phyloP scores from a whole-genome alignment of 1,140 invertebrate genomes.

The Pararge aegeria region DNA sequence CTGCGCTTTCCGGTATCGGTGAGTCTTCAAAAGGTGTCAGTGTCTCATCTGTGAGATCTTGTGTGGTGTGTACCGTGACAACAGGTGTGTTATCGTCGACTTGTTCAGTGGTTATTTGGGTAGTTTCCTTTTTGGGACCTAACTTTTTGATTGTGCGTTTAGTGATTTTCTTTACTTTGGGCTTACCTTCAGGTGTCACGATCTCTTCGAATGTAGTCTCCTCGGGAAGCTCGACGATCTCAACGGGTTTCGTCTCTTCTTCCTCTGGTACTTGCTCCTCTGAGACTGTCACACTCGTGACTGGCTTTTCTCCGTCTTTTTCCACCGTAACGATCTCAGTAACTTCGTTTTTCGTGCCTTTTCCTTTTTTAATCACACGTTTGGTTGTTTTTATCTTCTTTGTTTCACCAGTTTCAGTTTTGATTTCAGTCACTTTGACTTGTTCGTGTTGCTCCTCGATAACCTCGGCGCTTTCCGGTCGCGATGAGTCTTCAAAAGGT shows the following conservation, averaged over 20 bases:
- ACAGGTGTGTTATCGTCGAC: background rate
- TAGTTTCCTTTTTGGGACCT: background rate
- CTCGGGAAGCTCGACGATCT: background rate
- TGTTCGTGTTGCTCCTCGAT: background rate
- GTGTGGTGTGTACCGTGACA: background rate
- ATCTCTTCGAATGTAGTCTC: background rate
- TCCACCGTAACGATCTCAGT: background rate
- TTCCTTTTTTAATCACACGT: background rate
- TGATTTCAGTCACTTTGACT: background rate
- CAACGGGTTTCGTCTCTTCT: background rate
- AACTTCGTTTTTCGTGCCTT: background rate
- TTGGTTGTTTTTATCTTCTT: background rate
- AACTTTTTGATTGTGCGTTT: background rate
- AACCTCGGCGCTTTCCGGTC: background rate
- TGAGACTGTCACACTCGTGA: background rate
- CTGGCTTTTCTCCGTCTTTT: background rate
- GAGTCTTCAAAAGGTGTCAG: background rate
- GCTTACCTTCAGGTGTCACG: background rate
- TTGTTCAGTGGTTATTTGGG: background rate
- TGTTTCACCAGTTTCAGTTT: background rate
- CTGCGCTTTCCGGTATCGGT: background rate
- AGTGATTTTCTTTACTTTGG: background rate
- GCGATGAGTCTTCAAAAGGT: background rate
- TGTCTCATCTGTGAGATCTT: background rate
- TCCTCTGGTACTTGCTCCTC: background rate